Percentiles rank a stretch among this genome's conserved stretches.
phyloP scores from a whole-genome alignment of 2,888 invertebrate species.

The Drosophila mimetica region DNA sequence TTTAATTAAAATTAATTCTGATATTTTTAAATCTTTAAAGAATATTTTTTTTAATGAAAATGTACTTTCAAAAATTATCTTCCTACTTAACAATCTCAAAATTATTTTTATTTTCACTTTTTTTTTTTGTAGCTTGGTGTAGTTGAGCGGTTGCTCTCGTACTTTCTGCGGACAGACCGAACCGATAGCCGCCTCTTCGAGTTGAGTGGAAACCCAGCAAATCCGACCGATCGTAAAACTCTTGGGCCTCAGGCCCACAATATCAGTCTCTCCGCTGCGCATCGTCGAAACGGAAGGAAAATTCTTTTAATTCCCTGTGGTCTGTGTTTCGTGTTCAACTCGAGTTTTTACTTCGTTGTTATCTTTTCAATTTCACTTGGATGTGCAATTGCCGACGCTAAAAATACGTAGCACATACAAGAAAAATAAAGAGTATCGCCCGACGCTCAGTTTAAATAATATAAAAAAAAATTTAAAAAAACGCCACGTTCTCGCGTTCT shows the following conservation, averaged over 20 bases:
- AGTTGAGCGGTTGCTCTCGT: conserved; percentile 46
- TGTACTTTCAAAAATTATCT: no score
- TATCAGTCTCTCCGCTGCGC: conserved; percentile 39
- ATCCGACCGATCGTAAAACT: conserved; percentile 31
- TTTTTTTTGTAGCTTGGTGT: conserved; percentile 49
- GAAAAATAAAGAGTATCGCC: conserved; percentile 18
- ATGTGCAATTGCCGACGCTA: conserved; percentile 64
- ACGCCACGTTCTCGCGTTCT: conserved; percentile 73
- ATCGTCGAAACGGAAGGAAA: conserved; percentile 42
- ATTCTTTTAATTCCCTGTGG: conserved; percentile 25
- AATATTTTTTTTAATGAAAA: no score
- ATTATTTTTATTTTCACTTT: not conserved
- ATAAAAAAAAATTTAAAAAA: conserved; percentile 9
- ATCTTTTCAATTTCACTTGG: conserved; percentile 61
- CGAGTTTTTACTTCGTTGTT: conserved; percentile 21
- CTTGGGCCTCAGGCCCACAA: conserved; percentile 56
- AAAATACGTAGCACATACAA: conserved; percentile 49
- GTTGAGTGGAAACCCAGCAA: conserved; percentile 12
- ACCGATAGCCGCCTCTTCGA: conserved; percentile 7
- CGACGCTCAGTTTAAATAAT: conserved; percentile 37
- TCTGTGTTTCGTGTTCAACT: conserved; percentile 34
- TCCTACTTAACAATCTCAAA: no score
- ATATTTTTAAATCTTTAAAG: no score
- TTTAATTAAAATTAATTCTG: no score
- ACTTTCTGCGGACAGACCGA: conserved; percentile 38